phyloP scores from a whole-genome alignment of 2,888 invertebrate genomes.

The Ectemnius continuus region DNA sequence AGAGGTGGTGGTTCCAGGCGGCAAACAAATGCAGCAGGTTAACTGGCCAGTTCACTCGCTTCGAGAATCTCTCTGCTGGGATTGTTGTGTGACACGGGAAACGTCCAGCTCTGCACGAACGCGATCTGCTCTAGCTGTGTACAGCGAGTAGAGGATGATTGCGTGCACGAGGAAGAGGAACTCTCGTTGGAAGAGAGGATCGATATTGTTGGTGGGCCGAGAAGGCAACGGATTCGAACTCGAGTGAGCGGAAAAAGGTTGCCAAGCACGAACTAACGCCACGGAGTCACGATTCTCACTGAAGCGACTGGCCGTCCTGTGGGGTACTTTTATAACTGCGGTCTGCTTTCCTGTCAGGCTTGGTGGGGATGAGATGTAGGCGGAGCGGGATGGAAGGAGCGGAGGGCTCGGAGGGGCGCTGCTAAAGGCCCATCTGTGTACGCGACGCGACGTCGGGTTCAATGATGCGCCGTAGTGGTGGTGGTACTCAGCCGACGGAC shows the following conservation, averaged over 20 bases:
- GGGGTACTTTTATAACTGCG: constrained; percentile 62
- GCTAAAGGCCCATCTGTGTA: background rate
- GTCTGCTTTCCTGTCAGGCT: constrained; percentile 52
- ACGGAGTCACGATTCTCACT: constrained; percentile 53
- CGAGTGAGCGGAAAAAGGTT: constrained; percentile 7
- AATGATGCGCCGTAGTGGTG: constrained; percentile 4
- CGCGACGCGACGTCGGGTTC: constrained; percentile 41
- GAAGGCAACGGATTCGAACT: constrained; percentile 18
- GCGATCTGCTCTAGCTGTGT: too few species aligned
- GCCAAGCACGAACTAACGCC: background rate
- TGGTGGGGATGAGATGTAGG: constrained; percentile 18
- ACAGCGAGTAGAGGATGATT: too few species aligned
- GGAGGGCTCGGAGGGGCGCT: constrained; percentile 18
- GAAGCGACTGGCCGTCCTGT: constrained; percentile 41
- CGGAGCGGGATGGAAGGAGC: background rate
- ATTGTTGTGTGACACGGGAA: too few species aligned
- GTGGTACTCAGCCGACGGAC: background rate
- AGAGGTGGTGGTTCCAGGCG: background rate
- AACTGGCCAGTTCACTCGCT: background rate
- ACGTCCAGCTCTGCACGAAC: background rate
- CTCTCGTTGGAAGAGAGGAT: too few species aligned
- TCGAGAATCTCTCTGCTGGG: background rate
- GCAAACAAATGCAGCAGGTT: background rate
- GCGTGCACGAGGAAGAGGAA: background rate
- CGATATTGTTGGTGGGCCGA: background rate